Conservation (phyloP, 2,113 vertebrate genomes). For the Electrona antarctica region DNA sequence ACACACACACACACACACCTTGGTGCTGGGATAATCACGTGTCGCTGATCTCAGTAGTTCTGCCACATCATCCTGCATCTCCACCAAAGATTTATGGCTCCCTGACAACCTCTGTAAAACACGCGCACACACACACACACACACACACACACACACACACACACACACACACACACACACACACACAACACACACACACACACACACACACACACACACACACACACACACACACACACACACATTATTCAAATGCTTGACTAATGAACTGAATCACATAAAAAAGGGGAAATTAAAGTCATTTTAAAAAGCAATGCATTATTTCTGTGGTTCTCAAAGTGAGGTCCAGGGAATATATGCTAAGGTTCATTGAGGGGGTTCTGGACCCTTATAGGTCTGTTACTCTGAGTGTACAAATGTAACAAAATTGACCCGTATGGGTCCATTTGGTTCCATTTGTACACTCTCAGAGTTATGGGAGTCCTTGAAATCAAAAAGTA, state of each 20-base stretch:
- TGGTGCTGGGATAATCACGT: constrained; percentile 84
- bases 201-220: not conserved
- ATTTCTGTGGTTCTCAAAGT: no score
- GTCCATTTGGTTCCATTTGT: no score
- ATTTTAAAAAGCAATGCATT: no score
- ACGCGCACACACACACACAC: not conserved
- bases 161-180: constrained; percentile 10
- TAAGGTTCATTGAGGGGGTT: no score
- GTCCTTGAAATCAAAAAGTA: no score
- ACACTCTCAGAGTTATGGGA: no score
- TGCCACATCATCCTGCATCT: constrained; percentile 90
- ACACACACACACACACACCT: constrained; percentile 77
- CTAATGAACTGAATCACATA: not conserved
- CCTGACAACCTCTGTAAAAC: constrained; percentile 87
- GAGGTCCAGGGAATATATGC: no score
- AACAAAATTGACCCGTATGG: no score
- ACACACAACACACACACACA: not conserved
- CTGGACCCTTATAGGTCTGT: no score
- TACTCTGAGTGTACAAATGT: no score
- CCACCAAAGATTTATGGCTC: constrained; percentile 93
- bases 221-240: not conserved
- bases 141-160: constrained; percentile 10
- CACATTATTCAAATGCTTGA: not conserved
- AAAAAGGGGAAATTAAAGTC: not conserved
- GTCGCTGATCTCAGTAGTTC: constrained; percentile 85